Base-by-base conservation (phyloP, 2,888 invertebrate species). In the Leistus spinibarbis region DNA sequence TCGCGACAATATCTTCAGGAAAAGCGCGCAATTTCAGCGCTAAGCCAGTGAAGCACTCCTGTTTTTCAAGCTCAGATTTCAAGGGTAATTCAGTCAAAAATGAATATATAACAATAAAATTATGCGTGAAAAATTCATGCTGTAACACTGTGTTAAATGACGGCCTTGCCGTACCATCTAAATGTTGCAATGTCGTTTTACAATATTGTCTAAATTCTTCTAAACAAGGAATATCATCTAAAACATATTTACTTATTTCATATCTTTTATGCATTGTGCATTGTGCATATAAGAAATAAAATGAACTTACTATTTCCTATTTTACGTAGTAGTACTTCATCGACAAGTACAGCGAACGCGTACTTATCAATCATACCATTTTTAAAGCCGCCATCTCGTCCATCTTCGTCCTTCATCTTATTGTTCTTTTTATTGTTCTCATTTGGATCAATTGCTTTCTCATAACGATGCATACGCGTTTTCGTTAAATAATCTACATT, bases 51-150 rank as follows among this genome's bases (percentile, higher is more conserved):
- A 97, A 97, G 84, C 97, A 97, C 73, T 89, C 86, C 78, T 90
- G 88, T 82, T 93, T 96, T 79, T 96, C 95, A 69, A 88, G 87
- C 79, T 92, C 92, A 74, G 88, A 88, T 84, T 96, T 96, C 54
- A 96, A 83, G 0, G 96, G 94, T 69, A 97, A 86, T 82, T 95
- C 94, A 79, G 91, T 91, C 0, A 97, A 87, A 85, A 96, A 96
- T 78, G 93, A 92, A 83, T 95, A 91, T 79, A 96, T 93, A 20
- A 89, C 87, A 77, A 96, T 91, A 83, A 96, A 96, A 81, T 95
- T 94, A 82, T 95, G 95, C 80, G 92, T 94, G 82, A 94, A 96
- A 85, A 94, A 94, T 63, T 90, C 90, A 85, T 95, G 94, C 69
- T 89, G 85, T 1, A 94, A 85, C 27, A 94, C 86, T 20, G 89